Conservation (phyloP, 2,888 invertebrate genomes). For the Meiosimyza decipiens region DNA sequence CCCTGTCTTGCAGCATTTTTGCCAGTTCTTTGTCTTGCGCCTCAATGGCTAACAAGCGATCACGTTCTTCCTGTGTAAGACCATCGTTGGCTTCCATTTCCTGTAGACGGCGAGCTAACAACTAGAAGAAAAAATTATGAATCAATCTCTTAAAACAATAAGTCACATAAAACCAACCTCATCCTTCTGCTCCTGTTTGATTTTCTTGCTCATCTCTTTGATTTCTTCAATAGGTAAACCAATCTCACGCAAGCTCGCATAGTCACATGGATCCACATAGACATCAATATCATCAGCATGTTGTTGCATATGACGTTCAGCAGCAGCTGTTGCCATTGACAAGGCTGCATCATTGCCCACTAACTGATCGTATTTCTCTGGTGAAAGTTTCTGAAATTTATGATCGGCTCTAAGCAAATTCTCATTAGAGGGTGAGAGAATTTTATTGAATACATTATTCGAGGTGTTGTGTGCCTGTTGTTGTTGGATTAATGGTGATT, state of each 20-base stretch:
- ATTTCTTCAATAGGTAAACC: slow-evolving; percentile 69
- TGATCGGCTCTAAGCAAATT: slow-evolving; percentile 60
- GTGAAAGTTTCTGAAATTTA: slow-evolving; percentile 64
- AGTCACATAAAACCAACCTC: slow-evolving; percentile 68
- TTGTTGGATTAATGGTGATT: slow-evolving; percentile 36
- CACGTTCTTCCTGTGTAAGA: slow-evolving; percentile 69
- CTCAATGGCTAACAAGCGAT: slow-evolving; percentile 79
- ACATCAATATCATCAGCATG: slow-evolving; percentile 62
- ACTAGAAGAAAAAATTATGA: slow-evolving; percentile 63
- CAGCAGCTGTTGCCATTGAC: slow-evolving; percentile 10
- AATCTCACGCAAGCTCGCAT: slow-evolving; percentile 64
- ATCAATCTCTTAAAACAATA: background rate
- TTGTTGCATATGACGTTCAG: slow-evolving; percentile 48
- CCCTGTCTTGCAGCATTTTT: slow-evolving; percentile 78
- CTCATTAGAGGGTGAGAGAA: slow-evolving; percentile 58
- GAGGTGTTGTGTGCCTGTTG: slow-evolving; percentile 33
- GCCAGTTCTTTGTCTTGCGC: slow-evolving; percentile 84
- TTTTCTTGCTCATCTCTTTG: slow-evolving; percentile 71
- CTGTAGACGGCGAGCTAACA: slow-evolving; percentile 80
- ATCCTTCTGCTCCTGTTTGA: slow-evolving; percentile 78
- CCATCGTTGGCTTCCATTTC: slow-evolving; percentile 77
- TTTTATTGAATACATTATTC: slow-evolving; percentile 46
- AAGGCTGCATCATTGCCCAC: slow-evolving; percentile 53
- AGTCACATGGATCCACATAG: slow-evolving; percentile 63
- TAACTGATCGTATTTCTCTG: slow-evolving; percentile 61